Percentiles rank a stretch among this genome's conserved stretches.
phyloP scores from a whole-genome alignment of 1,140 invertebrate species.

The Drosophila arizonae region DNA sequence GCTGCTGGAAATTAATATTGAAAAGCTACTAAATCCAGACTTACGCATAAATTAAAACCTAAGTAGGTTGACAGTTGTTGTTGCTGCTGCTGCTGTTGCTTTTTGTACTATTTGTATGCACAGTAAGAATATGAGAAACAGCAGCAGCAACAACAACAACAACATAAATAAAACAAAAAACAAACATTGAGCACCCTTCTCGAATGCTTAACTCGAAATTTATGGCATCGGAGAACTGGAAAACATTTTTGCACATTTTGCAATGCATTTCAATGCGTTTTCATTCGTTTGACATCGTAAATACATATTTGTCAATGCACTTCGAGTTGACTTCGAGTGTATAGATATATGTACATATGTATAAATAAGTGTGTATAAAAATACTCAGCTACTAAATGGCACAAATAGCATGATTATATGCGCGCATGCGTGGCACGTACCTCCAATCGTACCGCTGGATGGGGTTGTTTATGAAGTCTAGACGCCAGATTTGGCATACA shows the following conservation, averaged over 20 bases:
- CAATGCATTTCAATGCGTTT: slow-evolving; percentile 72
- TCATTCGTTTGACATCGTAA: slow-evolving; percentile 68
- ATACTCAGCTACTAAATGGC: slow-evolving; percentile 19
- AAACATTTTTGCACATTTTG: slow-evolving; percentile 61
- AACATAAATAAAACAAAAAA: neutral
- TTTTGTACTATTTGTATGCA: slow-evolving; percentile 57
- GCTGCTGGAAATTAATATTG: slow-evolving; percentile 74
- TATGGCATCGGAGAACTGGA: slow-evolving; percentile 55
- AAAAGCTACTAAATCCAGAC: slow-evolving; percentile 76
- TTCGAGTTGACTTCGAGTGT: slow-evolving; percentile 29
- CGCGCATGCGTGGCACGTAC: slow-evolving; percentile 67
- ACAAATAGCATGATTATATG: slow-evolving; percentile 18
- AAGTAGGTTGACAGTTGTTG: slow-evolving; percentile 64
- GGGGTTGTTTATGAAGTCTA: slow-evolving; percentile 75
- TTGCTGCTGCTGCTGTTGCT: slow-evolving; percentile 21
- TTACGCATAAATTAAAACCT: slow-evolving; percentile 78
- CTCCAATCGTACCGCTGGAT: slow-evolving; percentile 12
- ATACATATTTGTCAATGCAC: slow-evolving; percentile 74
- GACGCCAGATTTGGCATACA: slow-evolving; percentile 68
- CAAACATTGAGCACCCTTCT: slow-evolving; percentile 44
- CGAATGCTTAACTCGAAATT: slow-evolving; percentile 64
- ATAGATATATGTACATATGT: neutral
- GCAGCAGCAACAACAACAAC: slow-evolving; percentile 16
- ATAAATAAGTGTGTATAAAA: slow-evolving; percentile 40
- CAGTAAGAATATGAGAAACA: slow-evolving; percentile 36